These are phyloP conservation scores for Theristicus caerulescens DNA, from an alignment of 2,113 vertebrate genomes.

Conservation along the genomic window DNA sequence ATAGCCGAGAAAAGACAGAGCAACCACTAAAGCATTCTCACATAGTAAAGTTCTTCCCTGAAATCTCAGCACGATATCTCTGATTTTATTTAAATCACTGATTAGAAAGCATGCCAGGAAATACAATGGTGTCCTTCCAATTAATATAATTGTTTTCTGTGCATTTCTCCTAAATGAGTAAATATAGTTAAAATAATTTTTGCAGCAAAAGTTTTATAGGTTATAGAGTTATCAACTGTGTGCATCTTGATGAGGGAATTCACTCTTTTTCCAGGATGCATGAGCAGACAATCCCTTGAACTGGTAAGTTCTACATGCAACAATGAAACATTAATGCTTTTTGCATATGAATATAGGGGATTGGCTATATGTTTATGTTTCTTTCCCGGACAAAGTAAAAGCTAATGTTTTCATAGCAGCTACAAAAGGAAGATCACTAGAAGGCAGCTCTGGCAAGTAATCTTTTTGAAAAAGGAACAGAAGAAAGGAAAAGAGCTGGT, in stretches of 20 bases:
- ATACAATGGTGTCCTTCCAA: not conserved
- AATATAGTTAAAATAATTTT: not conserved
- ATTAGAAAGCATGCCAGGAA: not conserved
- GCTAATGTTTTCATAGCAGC: not conserved
- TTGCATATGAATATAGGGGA: not conserved
- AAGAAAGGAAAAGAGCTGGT: not conserved
- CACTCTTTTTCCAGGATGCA: not conserved
- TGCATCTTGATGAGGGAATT: not conserved
- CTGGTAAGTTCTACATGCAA: not conserved
- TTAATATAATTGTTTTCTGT: not conserved
- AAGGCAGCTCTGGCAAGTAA: not conserved
- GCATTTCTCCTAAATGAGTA: not conserved
- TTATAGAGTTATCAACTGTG: not conserved
- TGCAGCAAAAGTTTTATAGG: not conserved
- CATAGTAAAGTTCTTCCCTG: not conserved
- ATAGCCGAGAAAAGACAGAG: not conserved
- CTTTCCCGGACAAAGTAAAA: not conserved
- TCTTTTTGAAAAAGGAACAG: not conserved
- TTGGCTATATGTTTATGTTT: not conserved
- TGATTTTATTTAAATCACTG: not conserved
- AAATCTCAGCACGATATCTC: not conserved
- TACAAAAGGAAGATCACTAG: not conserved
- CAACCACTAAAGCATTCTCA: not conserved
- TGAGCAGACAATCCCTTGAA: not conserved
- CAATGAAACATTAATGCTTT: not conserved